phyloP scores from a whole-genome alignment of 2,888 invertebrate species.

The Lasioglossum morio region DNA sequence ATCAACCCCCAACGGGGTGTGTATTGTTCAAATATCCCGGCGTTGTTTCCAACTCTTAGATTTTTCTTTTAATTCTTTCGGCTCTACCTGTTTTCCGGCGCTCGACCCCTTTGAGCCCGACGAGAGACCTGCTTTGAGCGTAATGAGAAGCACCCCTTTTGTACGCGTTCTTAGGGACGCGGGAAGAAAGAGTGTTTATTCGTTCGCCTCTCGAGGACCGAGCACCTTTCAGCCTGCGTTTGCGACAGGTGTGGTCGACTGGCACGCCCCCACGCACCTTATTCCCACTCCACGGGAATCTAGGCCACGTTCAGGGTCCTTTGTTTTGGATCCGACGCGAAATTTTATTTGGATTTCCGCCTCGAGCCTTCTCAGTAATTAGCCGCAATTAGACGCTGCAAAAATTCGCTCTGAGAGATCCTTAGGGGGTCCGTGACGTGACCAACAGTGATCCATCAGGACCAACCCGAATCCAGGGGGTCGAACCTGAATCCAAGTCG shows the following conservation, averaged over 20 bases:
- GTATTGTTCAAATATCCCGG: slow-evolving; percentile 28
- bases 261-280: not conserved
- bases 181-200: slow-evolving; percentile 10
- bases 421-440: too few species aligned
- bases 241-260: not conserved
- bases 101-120: not conserved
- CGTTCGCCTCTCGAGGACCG: not conserved
- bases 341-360: not conserved
- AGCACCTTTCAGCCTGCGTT: not conserved
- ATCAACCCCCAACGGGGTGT: not conserved
- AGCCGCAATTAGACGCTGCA: not conserved
- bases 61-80: slow-evolving; percentile 13
- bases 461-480: too few species aligned
- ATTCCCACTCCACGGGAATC: not conserved
- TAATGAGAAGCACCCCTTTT: slow-evolving; percentile 20
- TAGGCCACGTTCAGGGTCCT: not conserved
- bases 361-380: not conserved
- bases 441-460: too few species aligned
- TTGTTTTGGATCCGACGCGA: not conserved
- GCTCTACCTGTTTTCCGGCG: not conserved
- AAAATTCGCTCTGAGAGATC: too few species aligned
- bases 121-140: not conserved
- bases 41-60: slow-evolving; percentile 17
- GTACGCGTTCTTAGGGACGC: slow-evolving; percentile 22
- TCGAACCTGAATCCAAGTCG: too few species aligned